phyloP scores from a whole-genome alignment of 2,797 vertebrate genomes.

The Toxotes lorentzi region DNA sequence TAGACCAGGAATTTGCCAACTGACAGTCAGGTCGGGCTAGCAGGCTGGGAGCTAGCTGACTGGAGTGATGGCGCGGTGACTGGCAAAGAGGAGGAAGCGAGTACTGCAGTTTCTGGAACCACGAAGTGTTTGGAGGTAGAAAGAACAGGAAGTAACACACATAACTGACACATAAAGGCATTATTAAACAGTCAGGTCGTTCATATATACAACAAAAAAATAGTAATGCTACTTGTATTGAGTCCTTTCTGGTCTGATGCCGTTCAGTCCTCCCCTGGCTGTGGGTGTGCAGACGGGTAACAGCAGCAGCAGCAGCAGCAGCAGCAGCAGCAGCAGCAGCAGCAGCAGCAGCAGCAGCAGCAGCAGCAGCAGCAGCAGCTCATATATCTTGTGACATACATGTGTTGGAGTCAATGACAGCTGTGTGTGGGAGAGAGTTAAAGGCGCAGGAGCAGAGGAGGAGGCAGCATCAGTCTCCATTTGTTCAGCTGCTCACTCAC shows the following conservation, averaged over 20 bases:
- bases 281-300: constrained; percentile 6
- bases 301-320: neutral
- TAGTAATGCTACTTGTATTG: no score
- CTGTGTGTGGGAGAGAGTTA: constrained; percentile 49
- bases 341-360: neutral
- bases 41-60: no score
- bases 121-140: no score
- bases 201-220: neutral
- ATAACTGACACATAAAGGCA: neutral
- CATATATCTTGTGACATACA: constrained; percentile 55
- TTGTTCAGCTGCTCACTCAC: constrained; percentile 69
- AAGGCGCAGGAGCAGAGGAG: constrained; percentile 48
- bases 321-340: no score
- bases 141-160: no score
- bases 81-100: no score
- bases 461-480: constrained; percentile 61
- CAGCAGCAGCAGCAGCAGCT: constrained; percentile 10
- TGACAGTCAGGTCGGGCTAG: no score
- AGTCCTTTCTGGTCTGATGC: constrained; percentile 2
- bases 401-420: constrained; percentile 58
- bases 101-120: no score
- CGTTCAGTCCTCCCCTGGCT: neutral
- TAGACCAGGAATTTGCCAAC: no score
- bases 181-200: neutral
- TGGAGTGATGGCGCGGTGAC: no score